phyloP scores from a whole-genome alignment of 1,140 invertebrate genomes.

The Sipha flava region DNA sequence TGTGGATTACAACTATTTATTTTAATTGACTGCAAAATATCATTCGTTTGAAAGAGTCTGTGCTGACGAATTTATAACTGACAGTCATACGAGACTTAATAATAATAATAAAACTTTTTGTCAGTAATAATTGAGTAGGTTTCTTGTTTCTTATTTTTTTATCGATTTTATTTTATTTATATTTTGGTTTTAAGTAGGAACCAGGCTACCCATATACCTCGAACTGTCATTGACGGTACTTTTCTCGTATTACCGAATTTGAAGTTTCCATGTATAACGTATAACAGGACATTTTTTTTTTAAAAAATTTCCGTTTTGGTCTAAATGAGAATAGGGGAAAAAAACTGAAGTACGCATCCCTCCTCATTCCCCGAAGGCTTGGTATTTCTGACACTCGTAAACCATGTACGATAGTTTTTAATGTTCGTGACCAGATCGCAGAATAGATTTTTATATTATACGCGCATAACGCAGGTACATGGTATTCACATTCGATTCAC shows the following conservation, averaged over 20 bases:
- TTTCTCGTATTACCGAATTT: background rate
- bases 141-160: too few relatives aligned
- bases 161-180: too few relatives aligned
- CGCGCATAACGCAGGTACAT: background rate
- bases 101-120: too few relatives aligned
- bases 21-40: background rate
- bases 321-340: background rate
- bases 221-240: background rate
- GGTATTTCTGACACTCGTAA: background rate
- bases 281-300: background rate
- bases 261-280: background rate
- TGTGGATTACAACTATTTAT: background rate
- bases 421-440: constrained; percentile 25
- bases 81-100: too few relatives aligned
- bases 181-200: too few relatives aligned
- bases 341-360: background rate
- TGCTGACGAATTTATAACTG: too few relatives aligned
- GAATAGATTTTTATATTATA: background rate
- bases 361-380: too few relatives aligned
- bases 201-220: too few relatives aligned
- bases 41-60: too few relatives aligned
- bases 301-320: background rate
- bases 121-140: too few relatives aligned
- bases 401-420: constrained; percentile 1
- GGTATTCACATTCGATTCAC: background rate